A percentile compares a stretch with the other conserved stretches of the same genome.
Evolutionary conservation across 2,888 invertebrate species (phyloP).

Genomic region (Oscheius onirici): DNA sequence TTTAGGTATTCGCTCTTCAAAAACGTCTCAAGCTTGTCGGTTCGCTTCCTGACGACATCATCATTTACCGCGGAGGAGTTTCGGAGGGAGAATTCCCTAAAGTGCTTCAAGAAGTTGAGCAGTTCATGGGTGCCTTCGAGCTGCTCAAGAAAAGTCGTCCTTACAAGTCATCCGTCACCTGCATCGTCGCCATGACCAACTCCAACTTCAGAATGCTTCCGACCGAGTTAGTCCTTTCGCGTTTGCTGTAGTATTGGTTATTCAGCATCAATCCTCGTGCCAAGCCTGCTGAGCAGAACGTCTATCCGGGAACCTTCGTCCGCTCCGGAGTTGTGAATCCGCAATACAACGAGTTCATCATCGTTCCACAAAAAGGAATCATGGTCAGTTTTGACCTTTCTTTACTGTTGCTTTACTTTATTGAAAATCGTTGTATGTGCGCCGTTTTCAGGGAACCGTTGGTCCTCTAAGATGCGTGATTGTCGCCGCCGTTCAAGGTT

Average conservation of each 20-base stretch:
- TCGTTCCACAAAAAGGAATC: constrained; percentile 38
- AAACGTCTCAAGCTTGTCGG: constrained; percentile 7
- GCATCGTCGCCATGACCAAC: constrained; percentile 47
- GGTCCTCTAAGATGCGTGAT: constrained; percentile 49
- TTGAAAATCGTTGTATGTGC: too few relatives aligned
- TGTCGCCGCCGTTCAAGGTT: constrained; percentile 30
- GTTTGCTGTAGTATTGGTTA: background rate
- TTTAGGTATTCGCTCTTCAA: constrained; percentile 27
- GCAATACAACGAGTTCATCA: constrained; percentile 45
- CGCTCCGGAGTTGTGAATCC: constrained; percentile 43
- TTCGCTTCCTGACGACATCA: constrained; percentile 38
- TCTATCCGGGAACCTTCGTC: constrained; percentile 46
- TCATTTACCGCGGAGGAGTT: constrained; percentile 51
- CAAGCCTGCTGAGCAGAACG: constrained; percentile 41
- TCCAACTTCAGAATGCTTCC: constrained; percentile 47
- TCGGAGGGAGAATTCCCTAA: constrained; percentile 51
- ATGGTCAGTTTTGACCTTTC: background rate
- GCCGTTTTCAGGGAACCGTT: constrained; percentile 49
- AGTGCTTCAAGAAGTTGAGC: constrained; percentile 34
- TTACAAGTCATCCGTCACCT: constrained; percentile 36
- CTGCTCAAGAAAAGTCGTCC: constrained; percentile 4
- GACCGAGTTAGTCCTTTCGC: background rate
- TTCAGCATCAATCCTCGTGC: constrained; percentile 20
- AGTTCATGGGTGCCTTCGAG: constrained; percentile 24
- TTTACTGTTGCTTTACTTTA: too few relatives aligned